These are phyloP conservation scores for Capitulum mitella DNA, from an alignment of 2,888 invertebrate species.

Conservation along the genomic window DNA sequence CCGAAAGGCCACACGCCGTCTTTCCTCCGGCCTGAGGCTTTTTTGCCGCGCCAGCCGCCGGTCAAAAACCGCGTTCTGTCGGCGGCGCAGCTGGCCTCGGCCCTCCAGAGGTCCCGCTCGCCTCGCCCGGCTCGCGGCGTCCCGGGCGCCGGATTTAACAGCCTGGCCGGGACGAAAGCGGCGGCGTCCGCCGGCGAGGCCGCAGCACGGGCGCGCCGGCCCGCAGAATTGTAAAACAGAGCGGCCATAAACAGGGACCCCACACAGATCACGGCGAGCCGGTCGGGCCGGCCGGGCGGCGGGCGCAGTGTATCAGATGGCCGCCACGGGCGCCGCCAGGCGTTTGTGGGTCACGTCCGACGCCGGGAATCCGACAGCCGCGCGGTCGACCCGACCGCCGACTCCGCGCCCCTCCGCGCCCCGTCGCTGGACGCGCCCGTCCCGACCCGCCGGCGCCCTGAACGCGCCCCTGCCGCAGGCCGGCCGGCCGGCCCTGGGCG, in stretches of 20 bases:
- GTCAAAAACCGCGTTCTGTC: no score
- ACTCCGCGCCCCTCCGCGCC: neutral
- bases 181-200: neutral
- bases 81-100: no score
- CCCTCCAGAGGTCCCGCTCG: no score
- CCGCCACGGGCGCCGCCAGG: neutral
- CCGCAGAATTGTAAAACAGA: neutral
- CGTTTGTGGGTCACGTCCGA: neutral
- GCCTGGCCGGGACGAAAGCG: conserved; percentile 68
- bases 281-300: neutral
- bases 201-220: neutral
- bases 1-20: no score
- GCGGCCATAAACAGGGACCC: neutral
- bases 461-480: conserved; percentile 25
- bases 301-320: neutral
- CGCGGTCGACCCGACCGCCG: neutral
- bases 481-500: conserved; percentile 26
- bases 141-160: no score
- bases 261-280: neutral
- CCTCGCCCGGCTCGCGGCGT: no score
- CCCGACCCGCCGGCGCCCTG: neutral
- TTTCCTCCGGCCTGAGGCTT: no score
- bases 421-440: neutral
- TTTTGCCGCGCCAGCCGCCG: no score
- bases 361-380: neutral